These are phyloP conservation scores for Pristis pectinata DNA, from an alignment of 2,797 vertebrate species.

Conservation along the genomic window DNA sequence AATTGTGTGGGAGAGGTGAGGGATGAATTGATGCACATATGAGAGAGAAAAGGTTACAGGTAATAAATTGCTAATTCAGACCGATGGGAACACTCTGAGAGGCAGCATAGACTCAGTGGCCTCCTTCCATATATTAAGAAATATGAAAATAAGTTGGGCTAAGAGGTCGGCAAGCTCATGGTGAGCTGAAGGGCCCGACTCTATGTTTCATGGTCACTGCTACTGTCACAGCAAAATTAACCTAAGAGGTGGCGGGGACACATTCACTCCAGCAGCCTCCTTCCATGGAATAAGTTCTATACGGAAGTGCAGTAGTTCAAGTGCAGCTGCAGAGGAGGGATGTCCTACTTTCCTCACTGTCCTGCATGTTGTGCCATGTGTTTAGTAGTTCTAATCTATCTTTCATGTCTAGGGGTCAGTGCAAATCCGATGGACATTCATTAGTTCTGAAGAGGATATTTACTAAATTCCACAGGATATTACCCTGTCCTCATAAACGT, in stretches of 20 bases:
- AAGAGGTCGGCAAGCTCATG: too few species aligned
- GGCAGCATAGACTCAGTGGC: too few species aligned
- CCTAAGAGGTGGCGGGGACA: not conserved
- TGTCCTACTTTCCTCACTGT: not conserved
- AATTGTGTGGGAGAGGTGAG: too few species aligned
- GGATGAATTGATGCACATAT: too few species aligned
- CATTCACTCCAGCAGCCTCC: not conserved
- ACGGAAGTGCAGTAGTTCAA: not conserved
- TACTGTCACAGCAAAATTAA: too few species aligned
- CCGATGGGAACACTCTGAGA: too few species aligned
- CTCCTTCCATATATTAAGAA: too few species aligned
- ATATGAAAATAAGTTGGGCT: too few species aligned
- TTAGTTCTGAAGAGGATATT: not conserved
- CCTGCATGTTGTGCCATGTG: not conserved
- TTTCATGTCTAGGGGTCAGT: not conserved
- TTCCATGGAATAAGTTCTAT: not conserved
- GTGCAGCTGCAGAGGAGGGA: not conserved
- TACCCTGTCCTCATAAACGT: not conserved
- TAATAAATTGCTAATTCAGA: too few species aligned
- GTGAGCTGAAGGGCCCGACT: too few species aligned
- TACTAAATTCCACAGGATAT: not conserved
- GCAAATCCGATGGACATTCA: not conserved
- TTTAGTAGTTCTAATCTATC: not conserved
- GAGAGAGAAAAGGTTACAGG: too few species aligned
- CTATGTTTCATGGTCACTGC: too few species aligned